Conservation (phyloP, 1,140 invertebrate species). For the Drosophila paulistorum region DNA sequence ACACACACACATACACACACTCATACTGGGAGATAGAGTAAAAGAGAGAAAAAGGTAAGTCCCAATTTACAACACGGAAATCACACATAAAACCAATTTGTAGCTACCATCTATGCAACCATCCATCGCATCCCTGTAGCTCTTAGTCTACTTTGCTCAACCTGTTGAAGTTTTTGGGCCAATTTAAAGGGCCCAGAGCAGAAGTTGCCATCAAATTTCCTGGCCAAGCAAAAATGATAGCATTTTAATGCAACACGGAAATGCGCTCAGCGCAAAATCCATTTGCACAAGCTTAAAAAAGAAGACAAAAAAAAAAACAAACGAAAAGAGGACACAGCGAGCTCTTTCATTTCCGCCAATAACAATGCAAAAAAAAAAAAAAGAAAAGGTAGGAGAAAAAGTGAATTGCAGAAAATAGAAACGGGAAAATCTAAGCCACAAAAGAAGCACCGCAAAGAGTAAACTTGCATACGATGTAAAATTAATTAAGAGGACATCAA, state of each 20-base stretch:
- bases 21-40: not conserved
- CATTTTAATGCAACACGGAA: slow-evolving; percentile 72
- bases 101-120: slow-evolving; percentile 15
- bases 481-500: slow-evolving; percentile 53
- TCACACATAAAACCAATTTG: slow-evolving; percentile 71
- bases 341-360: slow-evolving; percentile 35
- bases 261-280: slow-evolving; percentile 55
- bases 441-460: slow-evolving; percentile 2
- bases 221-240: slow-evolving; percentile 40
- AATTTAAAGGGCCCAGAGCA: slow-evolving; percentile 44
- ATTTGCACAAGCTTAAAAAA: slow-evolving; percentile 46
- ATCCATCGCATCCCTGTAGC: not conserved
- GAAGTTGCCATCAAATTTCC: slow-evolving; percentile 68
- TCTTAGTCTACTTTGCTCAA: slow-evolving; percentile 14
- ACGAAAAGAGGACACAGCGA: not conserved
- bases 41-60: slow-evolving; percentile 48
- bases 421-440: slow-evolving; percentile 31
- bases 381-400: not conserved
- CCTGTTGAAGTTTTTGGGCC: slow-evolving; percentile 33
- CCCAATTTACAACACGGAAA: slow-evolving; percentile 48
- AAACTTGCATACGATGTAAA: slow-evolving; percentile 23
- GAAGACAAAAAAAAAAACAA: not conserved
- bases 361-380: not conserved
- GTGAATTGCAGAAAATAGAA: slow-evolving; percentile 18
- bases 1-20: not conserved